Conservation (phyloP, 2,797 vertebrate genomes). For the Staurois parvus region DNA sequence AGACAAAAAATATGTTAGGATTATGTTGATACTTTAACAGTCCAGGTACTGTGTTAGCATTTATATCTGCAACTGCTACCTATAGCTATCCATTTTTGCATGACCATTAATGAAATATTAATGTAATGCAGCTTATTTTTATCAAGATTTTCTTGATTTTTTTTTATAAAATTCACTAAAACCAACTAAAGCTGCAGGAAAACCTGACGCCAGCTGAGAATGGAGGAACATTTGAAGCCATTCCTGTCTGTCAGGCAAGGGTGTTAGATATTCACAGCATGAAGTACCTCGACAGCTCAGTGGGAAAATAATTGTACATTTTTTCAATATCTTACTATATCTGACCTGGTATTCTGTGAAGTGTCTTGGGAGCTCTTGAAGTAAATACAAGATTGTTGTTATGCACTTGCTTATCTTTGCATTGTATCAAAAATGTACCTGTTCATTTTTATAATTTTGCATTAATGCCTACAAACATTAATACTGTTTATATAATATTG, state of each 20-base stretch:
- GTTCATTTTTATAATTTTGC: slow-evolving; percentile 1
- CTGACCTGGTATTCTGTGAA: slow-evolving; percentile 69
- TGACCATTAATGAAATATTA: slow-evolving; percentile 4
- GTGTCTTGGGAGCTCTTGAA: slow-evolving; percentile 63
- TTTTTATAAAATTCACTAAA: slow-evolving; percentile 72
- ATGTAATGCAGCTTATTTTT: background rate
- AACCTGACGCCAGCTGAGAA: slow-evolving; percentile 62
- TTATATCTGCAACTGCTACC: background rate
- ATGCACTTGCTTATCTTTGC: slow-evolving; percentile 72
- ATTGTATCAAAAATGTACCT: slow-evolving; percentile 63
- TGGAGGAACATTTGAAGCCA: slow-evolving; percentile 72
- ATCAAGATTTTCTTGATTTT: slow-evolving; percentile 56
- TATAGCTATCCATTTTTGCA: background rate
- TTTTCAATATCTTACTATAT: slow-evolving; percentile 70
- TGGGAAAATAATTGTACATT: slow-evolving; percentile 72
- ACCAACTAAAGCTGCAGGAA: slow-evolving; percentile 69
- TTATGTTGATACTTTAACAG: background rate
- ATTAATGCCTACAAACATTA: no score
- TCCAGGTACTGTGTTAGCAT: background rate
- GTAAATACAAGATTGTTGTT: slow-evolving; percentile 69
- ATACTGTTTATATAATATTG: no score
- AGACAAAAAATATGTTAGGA: slow-evolving; percentile 3
- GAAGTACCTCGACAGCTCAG: slow-evolving; percentile 71
- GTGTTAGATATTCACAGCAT: slow-evolving; percentile 74
- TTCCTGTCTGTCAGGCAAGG: slow-evolving; percentile 69